Conservation (phyloP, 2,888 invertebrate genomes). For the Megalurothrips usitatus region DNA sequence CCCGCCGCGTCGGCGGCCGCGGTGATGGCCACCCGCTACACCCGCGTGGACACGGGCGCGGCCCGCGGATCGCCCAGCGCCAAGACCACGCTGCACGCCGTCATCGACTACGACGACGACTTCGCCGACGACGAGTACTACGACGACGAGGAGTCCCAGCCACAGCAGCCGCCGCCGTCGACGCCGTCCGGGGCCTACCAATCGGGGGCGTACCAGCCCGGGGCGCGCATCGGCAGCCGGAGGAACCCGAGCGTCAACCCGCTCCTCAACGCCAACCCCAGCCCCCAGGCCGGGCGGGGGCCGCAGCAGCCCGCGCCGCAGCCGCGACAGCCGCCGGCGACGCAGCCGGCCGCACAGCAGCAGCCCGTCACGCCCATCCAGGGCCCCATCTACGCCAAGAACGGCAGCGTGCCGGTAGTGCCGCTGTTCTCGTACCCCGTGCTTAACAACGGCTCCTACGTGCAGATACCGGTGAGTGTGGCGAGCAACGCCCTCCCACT, state of each 20-base stretch:
- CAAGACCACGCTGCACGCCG: constrained; percentile 65
- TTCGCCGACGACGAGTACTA: constrained; percentile 57
- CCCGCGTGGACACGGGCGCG: constrained; percentile 44
- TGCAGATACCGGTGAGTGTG: constrained; percentile 82
- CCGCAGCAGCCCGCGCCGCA: constrained; percentile 37
- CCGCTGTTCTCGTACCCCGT: constrained; percentile 80
- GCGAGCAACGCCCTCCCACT: no score
- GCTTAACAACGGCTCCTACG: constrained; percentile 77
- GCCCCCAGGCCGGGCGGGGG: background rate
- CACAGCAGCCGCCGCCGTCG: constrained; percentile 32
- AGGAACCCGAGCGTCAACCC: background rate
- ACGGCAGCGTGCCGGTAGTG: constrained; percentile 81
- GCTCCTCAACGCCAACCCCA: no score
- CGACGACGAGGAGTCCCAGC: constrained; percentile 46
- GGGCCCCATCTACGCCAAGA: constrained; percentile 76
- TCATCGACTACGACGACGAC: constrained; percentile 64
- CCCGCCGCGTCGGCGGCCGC: constrained; percentile 29
- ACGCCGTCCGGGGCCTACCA: background rate
- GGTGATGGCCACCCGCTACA: constrained; percentile 41
- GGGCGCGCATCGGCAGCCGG: constrained; percentile 38
- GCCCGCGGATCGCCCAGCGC: constrained; percentile 42
- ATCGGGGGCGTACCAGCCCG: background rate
- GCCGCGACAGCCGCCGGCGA: background rate
- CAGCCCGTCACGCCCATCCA: constrained; percentile 70
- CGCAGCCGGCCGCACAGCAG: background rate